Base-by-base conservation (phyloP, 1,140 invertebrate species). In the Carcinoscorpius rotundicauda region DNA sequence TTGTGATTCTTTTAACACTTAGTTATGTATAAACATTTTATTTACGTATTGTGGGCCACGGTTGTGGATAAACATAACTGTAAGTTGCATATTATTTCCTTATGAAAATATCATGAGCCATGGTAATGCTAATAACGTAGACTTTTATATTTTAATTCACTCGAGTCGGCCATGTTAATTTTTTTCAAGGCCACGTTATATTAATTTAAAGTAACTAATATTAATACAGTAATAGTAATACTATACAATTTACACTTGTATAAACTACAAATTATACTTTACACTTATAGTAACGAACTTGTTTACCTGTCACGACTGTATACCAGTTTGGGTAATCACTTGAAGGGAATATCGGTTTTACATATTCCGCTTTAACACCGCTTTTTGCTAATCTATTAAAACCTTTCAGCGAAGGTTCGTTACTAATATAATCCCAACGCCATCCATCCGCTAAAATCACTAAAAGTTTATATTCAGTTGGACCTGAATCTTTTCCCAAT, bases 261-360 rank as follows among this genome's bases (percentile, higher is more conserved):
- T 49, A 9, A 48, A 4, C 9, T 48, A 9, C 49, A 49, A 10
- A 2, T 3, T 51, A 4, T n/a, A 49, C 8, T 50, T 61, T 10
- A 60, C 5, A 52, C 52, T 10, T 5, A 48, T 56, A 53, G 29
- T n/a, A 51, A 29, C 49, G 6, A 11, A 61, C 5, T 4, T 4
- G 6, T 70, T 70, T 67, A 75, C 76, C 76, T 67, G 76, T 77
- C 63, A 73, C 71, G 6, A 77, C 60, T 9, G 74, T 70, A 59
- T 76, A 73, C 69, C 75, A 76, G 66, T 77, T 77, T 1, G 76
- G 76, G 66, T 75, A 75, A 11, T 74, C 76, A 5, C 71, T 57
- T 0, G 74, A 71, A 3, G 76, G 76, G 48, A 74, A 76, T 49
- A 72, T 73, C 3, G 73, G 74, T 4, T 68, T 60, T 11, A 76